These are phyloP conservation scores for Echiichthys vipera DNA, from an alignment of 2,797 vertebrate genomes.

Conservation along the genomic window DNA sequence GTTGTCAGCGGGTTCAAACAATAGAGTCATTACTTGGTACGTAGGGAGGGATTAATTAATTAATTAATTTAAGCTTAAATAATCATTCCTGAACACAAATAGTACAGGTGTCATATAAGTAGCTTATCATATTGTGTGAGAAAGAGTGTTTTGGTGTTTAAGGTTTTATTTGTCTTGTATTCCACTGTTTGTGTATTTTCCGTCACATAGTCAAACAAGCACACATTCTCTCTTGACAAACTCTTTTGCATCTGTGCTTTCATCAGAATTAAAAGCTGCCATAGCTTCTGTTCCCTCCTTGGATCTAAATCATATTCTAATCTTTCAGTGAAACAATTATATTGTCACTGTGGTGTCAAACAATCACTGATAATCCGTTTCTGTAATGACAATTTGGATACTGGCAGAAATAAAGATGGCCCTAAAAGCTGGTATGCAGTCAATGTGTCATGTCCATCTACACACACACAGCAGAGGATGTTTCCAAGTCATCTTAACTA, in stretches of 20 bases:
- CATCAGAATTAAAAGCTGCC: constrained; percentile 46
- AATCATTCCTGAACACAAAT: not conserved
- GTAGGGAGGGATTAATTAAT: not conserved
- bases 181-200: not conserved
- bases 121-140: not conserved
- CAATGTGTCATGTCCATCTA: constrained; percentile 36
- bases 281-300: constrained; percentile 3
- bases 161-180: not conserved
- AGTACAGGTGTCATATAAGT: not conserved
- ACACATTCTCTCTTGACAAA: constrained; percentile 23
- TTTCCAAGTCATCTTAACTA: constrained; percentile 53
- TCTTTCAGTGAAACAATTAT: constrained; percentile 30
- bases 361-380: constrained; percentile 23
- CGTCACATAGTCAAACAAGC: not conserved
- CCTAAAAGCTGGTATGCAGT: constrained; percentile 23
- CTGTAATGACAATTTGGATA: constrained; percentile 26
- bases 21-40: not conserved
- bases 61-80: not conserved
- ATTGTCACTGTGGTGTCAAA: constrained; percentile 25
- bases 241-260: constrained; percentile 42
- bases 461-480: constrained; percentile 34
- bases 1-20: not conserved
- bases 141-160: not conserved
- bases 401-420: constrained; percentile 1
- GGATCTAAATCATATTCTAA: constrained; percentile 14